A percentile compares a stretch with the other conserved stretches of the same genome.
phyloP scores from a whole-genome alignment of 2,113 vertebrate genomes.

The Serilophus lunatus region DNA sequence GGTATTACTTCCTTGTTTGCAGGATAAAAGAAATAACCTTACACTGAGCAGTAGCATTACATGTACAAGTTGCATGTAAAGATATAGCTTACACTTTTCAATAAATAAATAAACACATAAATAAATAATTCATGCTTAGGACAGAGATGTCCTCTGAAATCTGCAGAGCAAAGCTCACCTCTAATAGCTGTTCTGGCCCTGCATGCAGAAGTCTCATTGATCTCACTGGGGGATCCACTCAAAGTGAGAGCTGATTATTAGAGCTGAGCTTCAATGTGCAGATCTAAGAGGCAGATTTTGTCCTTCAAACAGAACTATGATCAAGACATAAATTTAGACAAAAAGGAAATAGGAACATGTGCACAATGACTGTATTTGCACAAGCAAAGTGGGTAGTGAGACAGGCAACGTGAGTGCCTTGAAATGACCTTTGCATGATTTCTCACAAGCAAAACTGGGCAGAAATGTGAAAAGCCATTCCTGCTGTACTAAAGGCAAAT shows the following conservation, averaged over 20 bases:
- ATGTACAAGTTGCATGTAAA: background rate
- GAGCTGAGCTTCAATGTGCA: background rate
- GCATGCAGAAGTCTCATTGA: background rate
- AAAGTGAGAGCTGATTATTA: slow-evolving; percentile 19
- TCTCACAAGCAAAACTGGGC: background rate
- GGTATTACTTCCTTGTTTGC: background rate
- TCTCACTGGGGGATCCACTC: slow-evolving; percentile 13
- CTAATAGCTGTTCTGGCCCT: background rate
- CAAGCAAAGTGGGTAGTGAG: background rate
- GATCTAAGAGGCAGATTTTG: background rate
- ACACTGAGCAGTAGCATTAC: fast-evolving
- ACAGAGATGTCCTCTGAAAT: background rate
- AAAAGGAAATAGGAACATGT: background rate
- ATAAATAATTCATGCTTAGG: background rate
- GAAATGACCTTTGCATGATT: background rate
- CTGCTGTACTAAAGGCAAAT: background rate
- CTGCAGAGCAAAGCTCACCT: background rate
- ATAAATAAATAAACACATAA: background rate
- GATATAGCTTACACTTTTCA: background rate
- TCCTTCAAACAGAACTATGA: background rate
- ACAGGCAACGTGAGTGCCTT: background rate
- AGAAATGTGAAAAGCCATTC: background rate
- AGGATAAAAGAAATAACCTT: background rate
- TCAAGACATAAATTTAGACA: background rate
- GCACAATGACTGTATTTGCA: background rate